A percentile compares a stretch with the other conserved stretches of the same genome.
Evolutionary conservation across 2,888 invertebrate species (phyloP).

Genomic region (Heliothis peltigera): DNA sequence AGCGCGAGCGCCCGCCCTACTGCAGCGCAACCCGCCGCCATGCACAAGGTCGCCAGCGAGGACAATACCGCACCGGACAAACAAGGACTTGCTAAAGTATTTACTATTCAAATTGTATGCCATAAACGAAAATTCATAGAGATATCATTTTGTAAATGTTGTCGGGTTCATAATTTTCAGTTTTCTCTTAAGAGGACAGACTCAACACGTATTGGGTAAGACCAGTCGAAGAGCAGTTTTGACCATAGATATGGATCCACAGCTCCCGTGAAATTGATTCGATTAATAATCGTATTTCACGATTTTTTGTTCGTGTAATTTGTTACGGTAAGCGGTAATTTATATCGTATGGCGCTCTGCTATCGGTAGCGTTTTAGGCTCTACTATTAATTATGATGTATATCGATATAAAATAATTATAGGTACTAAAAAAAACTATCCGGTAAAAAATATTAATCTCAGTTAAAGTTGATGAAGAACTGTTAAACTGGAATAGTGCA

Average conservation of each 20-base stretch:
- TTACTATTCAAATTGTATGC: background rate
- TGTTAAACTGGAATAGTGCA: slow-evolving; percentile 12
- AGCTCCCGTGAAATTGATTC: slow-evolving; percentile 77
- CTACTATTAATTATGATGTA: slow-evolving; percentile 57
- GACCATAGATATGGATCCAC: slow-evolving; percentile 71
- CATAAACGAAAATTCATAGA: too few relatives aligned
- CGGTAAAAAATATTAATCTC: slow-evolving; percentile 17
- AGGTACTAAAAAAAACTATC: slow-evolving; percentile 27
- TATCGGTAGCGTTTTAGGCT: slow-evolving; percentile 57
- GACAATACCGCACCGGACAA: slow-evolving; percentile 14
- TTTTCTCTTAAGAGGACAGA: background rate
- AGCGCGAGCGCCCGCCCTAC: slow-evolving; percentile 61
- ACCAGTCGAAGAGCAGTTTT: slow-evolving; percentile 67
- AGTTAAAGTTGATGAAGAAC: slow-evolving; percentile 15
- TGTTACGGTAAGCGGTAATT: slow-evolving; percentile 72
- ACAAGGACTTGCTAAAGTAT: slow-evolving; percentile 11
- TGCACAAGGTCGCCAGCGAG: slow-evolving; percentile 23
- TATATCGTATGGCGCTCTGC: slow-evolving; percentile 60
- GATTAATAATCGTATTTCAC: slow-evolving; percentile 77
- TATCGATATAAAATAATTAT: slow-evolving; percentile 45
- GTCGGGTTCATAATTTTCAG: slow-evolving; percentile 3
- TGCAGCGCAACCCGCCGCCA: slow-evolving; percentile 18
- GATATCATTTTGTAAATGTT: too few relatives aligned
- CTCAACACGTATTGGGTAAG: slow-evolving; percentile 29
- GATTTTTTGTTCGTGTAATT: slow-evolving; percentile 72